phyloP scores from a whole-genome alignment of 2,888 invertebrate genomes.

The Drosophila multiciliata region DNA sequence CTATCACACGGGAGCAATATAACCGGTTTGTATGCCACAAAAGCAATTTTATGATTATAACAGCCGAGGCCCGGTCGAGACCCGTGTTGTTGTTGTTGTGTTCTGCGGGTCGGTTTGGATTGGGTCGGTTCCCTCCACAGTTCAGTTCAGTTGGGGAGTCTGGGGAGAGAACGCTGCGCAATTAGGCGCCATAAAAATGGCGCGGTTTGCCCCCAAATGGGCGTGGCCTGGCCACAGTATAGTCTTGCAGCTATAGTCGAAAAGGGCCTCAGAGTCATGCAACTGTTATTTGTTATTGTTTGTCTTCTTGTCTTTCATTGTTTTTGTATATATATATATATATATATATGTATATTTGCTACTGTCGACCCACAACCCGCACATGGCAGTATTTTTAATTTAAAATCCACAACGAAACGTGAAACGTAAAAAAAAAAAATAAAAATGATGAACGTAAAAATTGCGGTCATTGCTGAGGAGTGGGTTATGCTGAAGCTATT shows the following conservation, averaged over 20 bases:
- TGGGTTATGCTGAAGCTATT: neutral
- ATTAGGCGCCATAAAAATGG: constrained; percentile 83
- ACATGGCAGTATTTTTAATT: constrained; percentile 73
- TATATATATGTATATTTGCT: constrained; percentile 26
- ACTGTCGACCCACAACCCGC: constrained; percentile 53
- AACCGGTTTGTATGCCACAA: constrained; percentile 81
- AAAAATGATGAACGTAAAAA: constrained; percentile 55
- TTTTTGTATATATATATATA: constrained; percentile 20
- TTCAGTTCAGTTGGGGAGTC: neutral
- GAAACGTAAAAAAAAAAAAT: constrained; percentile 24
- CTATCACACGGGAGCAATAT: constrained; percentile 80
- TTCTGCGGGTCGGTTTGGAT: constrained; percentile 29
- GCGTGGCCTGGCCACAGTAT: constrained; percentile 43
- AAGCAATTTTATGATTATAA: constrained; percentile 83
- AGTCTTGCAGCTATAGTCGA: constrained; percentile 1
- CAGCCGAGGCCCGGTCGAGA: constrained; percentile 70
- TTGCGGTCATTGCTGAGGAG: constrained; percentile 41
- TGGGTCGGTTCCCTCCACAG: neutral
- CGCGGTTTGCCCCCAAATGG: constrained; percentile 51
- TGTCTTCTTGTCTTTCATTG: constrained; percentile 66
- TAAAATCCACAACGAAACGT: constrained; percentile 71
- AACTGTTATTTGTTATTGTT: constrained; percentile 42
- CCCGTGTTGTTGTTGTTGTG: constrained; percentile 6
- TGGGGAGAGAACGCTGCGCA: constrained; percentile 57
- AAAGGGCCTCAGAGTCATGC: constrained; percentile 30